Conservation (phyloP, 2,113 vertebrate species). For the Anhinga rufa region DNA sequence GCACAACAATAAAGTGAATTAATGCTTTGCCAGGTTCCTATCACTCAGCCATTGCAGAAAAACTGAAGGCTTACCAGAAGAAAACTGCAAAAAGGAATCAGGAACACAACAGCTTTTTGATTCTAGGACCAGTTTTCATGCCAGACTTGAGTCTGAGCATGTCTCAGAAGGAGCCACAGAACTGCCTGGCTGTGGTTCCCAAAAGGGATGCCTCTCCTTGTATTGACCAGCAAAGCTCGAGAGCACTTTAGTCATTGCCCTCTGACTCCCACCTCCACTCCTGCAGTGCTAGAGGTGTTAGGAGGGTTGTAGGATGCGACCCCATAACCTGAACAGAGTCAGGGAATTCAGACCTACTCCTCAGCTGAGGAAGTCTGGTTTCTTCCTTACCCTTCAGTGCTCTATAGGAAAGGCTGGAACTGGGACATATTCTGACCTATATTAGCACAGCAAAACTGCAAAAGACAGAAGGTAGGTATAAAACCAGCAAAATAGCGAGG, state of each 20-base stretch:
- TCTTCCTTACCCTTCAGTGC: neutral
- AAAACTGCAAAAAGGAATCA: neutral
- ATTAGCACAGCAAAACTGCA: neutral
- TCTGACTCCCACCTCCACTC: neutral
- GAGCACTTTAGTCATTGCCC: neutral
- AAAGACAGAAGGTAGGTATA: neutral
- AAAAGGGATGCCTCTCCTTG: neutral
- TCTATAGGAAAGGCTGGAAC: neutral
- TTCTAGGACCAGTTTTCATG: neutral
- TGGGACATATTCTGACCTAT: neutral
- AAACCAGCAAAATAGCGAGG: neutral
- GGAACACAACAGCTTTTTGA: neutral
- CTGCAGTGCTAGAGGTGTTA: neutral
- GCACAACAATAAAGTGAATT: neutral
- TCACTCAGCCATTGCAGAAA: neutral
- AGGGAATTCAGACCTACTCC: neutral
- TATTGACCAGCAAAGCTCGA: neutral
- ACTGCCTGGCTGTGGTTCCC: neutral
- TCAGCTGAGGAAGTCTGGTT: neutral
- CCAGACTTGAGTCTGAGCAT: neutral
- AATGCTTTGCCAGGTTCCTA: neutral
- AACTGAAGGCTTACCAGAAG: neutral
- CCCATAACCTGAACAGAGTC: neutral
- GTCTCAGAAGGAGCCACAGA: neutral
- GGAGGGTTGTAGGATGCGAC: neutral